These are phyloP conservation scores for Bagarius yarrelli DNA, from an alignment of 2,113 vertebrate genomes.

Conservation along the genomic window DNA sequence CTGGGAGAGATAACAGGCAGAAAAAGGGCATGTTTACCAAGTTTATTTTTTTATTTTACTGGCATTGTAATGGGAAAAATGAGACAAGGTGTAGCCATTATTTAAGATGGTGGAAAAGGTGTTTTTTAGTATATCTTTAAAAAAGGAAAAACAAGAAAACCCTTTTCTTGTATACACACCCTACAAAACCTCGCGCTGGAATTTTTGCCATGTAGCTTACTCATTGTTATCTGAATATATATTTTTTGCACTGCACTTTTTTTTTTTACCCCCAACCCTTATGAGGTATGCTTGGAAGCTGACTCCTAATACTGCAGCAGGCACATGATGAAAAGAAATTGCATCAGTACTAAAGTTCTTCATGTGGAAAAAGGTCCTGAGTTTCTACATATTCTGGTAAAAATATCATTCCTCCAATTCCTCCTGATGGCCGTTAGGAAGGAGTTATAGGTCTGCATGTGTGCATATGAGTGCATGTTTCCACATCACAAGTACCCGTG, in stretches of 20 bases:
- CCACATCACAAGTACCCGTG: slow-evolving; percentile 4
- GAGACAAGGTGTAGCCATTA: slow-evolving; percentile 26
- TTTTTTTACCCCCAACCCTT: slow-evolving; percentile 41
- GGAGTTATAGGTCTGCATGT: not conserved
- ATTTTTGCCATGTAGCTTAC: slow-evolving; percentile 42
- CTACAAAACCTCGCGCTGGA: not conserved
- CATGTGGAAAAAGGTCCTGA: slow-evolving; percentile 29
- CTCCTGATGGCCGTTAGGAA: slow-evolving; percentile 20
- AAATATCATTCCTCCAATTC: slow-evolving; percentile 24
- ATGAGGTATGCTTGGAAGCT: slow-evolving; percentile 40
- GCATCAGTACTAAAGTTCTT: slow-evolving; percentile 39
- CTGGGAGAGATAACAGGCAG: slow-evolving; percentile 66
- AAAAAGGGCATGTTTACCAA: slow-evolving; percentile 30
- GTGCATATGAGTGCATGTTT: not conserved
- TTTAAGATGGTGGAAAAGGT: slow-evolving; percentile 33
- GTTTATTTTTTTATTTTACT: slow-evolving; percentile 38
- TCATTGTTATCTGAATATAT: slow-evolving; percentile 54
- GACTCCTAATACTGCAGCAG: slow-evolving; percentile 44
- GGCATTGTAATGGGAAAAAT: slow-evolving; percentile 6
- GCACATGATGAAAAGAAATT: slow-evolving; percentile 40
- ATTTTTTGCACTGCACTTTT: slow-evolving; percentile 40
- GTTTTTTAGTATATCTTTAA: not conserved
- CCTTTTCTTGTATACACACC: slow-evolving; percentile 1
- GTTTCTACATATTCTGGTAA: slow-evolving; percentile 34
- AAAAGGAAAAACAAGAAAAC: not conserved